Base-by-base conservation (phyloP, 2,113 vertebrate genomes). In the Calyptommatus sinebrachiatus region DNA sequence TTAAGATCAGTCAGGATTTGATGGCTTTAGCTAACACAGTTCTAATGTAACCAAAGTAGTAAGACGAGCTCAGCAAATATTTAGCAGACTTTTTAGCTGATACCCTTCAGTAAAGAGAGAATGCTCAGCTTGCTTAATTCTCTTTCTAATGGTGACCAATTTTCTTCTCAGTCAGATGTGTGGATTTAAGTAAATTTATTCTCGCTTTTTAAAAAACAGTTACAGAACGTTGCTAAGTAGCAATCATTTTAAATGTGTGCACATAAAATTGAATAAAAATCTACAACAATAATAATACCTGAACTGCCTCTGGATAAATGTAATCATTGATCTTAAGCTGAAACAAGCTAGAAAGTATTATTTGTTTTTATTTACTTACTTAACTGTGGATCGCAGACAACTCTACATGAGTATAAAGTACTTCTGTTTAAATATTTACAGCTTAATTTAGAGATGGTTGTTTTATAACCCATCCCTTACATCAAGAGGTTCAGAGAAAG, bases 1-100 rank as follows among this genome's bases (percentile, higher is more conserved):
- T 48, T 41, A 62, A 86, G 76, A 60, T 75, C 21, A 53, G 2
- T n/a, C 28, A 68, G 14, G 28, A 5, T 84, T 28, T 16, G 86
- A 62, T 77, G 26, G 7, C 68, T 2, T 7, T 72, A 29, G 31
- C 2, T 45, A 70, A 1, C 9, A 77, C 2, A 2, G 73, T 24
- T 67, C 67, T 28, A 73, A 61, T 78, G 79, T 11, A 0, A 31
- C 14, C 8, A 81, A 16, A 29, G 41, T 53, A 65, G 29, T 71
- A 63, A 26, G 41, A 48, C 5, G 48, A 78, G 0, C 1, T 31
- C 28, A 73, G 45, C 29, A 85, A 83, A 76, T 29, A 68, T 1
- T 67, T 46, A 41, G 4, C 7, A 71, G 22, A 41, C 69, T 0
- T 50, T 35, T 63, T 60, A 63, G 1, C 7, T 60, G 26, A 14